Conservation (phyloP, 2,113 vertebrate genomes). For the Aramus guarauna region DNA sequence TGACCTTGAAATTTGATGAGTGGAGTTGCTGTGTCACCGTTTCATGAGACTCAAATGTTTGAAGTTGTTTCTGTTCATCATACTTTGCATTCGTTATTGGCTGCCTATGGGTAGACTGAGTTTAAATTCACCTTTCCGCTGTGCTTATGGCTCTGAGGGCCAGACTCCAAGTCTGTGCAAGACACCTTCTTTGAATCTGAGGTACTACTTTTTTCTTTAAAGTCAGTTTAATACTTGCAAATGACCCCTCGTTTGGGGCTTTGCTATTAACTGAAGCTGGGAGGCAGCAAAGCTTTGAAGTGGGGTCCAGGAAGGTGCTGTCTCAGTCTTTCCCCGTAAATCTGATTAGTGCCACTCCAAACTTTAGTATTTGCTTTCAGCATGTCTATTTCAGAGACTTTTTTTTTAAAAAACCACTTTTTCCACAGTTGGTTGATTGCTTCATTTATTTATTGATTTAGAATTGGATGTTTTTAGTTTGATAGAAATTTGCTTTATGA, state of each 20-base stretch:
- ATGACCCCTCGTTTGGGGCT: background rate
- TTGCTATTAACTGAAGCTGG: background rate
- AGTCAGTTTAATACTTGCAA: background rate
- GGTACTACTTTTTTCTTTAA: background rate
- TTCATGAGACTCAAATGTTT: background rate
- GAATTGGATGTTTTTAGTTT: background rate
- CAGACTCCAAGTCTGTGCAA: background rate
- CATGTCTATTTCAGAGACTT: background rate
- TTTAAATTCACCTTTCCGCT: background rate
- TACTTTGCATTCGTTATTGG: background rate
- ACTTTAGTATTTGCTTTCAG: background rate
- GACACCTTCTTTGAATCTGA: background rate
- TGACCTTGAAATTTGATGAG: background rate
- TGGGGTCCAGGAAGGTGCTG: background rate
- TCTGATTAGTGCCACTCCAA: background rate
- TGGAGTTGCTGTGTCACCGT: background rate
- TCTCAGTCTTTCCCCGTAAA: background rate
- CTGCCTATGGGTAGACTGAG: background rate
- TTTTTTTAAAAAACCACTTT: background rate
- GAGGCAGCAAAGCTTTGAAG: slow-evolving; percentile 5
- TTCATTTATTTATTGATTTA: background rate
- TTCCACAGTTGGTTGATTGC: background rate
- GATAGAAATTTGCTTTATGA: background rate
- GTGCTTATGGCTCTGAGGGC: background rate
- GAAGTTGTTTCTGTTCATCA: background rate